Percentiles rank a stretch among this genome's conserved stretches.
phyloP scores from a whole-genome alignment of 2,888 invertebrate genomes.

The Zhuqinia jingwanae region DNA sequence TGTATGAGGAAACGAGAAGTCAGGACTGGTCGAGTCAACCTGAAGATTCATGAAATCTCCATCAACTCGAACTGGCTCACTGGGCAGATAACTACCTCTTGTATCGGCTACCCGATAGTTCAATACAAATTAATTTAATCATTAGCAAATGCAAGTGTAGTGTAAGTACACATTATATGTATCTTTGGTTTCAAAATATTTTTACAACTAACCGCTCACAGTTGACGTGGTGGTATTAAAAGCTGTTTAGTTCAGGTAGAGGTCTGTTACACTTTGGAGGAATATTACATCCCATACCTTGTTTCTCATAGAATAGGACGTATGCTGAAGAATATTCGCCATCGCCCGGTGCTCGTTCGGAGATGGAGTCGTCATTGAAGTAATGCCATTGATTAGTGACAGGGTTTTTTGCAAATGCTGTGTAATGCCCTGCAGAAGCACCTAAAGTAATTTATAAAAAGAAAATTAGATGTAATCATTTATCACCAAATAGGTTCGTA shows the following conservation, averaged over 20 bases:
- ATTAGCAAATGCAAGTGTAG: no score
- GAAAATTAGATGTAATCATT: slow-evolving; percentile 33
- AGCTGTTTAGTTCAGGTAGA: slow-evolving; percentile 67
- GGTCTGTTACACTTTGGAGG: slow-evolving; percentile 58
- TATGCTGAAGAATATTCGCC: slow-evolving; percentile 85
- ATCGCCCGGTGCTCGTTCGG: slow-evolving; percentile 83
- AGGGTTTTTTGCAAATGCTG: slow-evolving; percentile 84
- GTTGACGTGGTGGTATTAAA: slow-evolving; percentile 41
- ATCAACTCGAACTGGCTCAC: slow-evolving; percentile 54
- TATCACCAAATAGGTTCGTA: no score
- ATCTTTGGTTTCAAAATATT: background rate
- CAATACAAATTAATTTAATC: slow-evolving; percentile 18
- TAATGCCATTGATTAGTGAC: slow-evolving; percentile 84
- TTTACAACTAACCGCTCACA: slow-evolving; percentile 36
- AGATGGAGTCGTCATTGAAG: slow-evolving; percentile 84
- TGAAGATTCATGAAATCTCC: slow-evolving; percentile 55
- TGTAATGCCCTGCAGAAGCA: slow-evolving; percentile 85
- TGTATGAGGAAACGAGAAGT: slow-evolving; percentile 54
- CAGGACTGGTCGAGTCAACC: slow-evolving; percentile 62
- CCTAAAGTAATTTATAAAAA: slow-evolving; percentile 81
- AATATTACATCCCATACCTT: slow-evolving; percentile 80
- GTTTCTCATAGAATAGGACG: slow-evolving; percentile 85
- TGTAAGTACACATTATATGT: no score
- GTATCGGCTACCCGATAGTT: slow-evolving; percentile 46
- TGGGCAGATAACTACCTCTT: slow-evolving; percentile 57